Conservation (phyloP, 1,140 invertebrate genomes). For the Danaus melanippus region DNA sequence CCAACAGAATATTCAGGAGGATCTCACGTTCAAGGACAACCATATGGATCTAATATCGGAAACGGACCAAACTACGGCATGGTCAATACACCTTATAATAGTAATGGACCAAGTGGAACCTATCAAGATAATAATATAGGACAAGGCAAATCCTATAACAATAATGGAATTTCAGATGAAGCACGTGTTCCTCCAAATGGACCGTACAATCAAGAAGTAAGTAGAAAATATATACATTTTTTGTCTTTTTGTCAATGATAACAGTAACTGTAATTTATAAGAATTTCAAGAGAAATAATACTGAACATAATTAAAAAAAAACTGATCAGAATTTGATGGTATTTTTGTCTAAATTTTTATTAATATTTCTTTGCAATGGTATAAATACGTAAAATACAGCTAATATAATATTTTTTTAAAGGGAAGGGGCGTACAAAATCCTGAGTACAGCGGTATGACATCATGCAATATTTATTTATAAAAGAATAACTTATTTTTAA, state of each 20-base stretch:
- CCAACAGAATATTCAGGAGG: slow-evolving; percentile 3
- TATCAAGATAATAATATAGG: slow-evolving; percentile 11
- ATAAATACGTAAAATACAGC: not conserved
- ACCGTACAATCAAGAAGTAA: slow-evolving; percentile 10
- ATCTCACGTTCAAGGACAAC: slow-evolving; percentile 10
- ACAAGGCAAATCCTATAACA: too few species aligned
- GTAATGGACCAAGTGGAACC: not conserved
- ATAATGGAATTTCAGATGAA: too few species aligned
- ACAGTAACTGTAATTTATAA: too few species aligned
- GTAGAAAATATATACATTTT: not conserved
- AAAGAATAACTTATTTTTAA: not conserved
- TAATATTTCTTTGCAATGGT: not conserved
- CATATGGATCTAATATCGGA: slow-evolving; percentile 15
- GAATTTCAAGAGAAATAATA: too few species aligned
- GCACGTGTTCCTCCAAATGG: too few species aligned
- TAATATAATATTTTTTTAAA: slow-evolving; percentile 21
- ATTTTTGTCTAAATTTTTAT: too few species aligned
- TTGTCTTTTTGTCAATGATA: too few species aligned
- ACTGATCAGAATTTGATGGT: too few species aligned
- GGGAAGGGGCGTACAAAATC: slow-evolving; percentile 10
- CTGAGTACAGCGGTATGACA: slow-evolving; percentile 25
- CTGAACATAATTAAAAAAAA: too few species aligned
- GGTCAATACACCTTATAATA: too few species aligned
- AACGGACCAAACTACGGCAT: too few species aligned
- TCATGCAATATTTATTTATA: too few species aligned